Conservation (phyloP, 37 sponge, comb jelly and placozoan species). For the Mnemiopsis leidyi region DNA sequence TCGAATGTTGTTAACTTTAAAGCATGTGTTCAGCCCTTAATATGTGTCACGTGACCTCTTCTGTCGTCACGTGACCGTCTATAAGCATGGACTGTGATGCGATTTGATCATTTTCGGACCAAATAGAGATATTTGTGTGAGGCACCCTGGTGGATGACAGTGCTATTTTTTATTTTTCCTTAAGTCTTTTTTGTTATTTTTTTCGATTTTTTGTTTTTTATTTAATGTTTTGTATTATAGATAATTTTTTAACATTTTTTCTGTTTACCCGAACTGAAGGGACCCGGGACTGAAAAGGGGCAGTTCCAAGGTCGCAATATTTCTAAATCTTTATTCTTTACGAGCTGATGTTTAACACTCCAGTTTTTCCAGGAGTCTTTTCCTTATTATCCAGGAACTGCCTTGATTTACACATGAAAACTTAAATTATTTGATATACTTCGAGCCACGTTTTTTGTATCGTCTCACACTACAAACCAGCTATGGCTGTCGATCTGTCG, state of each 20-base stretch:
- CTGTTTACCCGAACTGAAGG: not conserved
- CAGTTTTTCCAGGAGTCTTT: no score
- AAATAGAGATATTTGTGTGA: not conserved
- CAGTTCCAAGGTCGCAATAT: not conserved
- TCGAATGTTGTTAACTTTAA: not conserved
- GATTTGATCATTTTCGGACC: not conserved
- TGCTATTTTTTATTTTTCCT: slow-evolving; percentile 57
- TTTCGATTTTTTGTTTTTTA: slow-evolving; percentile 67
- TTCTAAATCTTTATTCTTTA: no score
- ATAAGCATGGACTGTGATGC: no score
- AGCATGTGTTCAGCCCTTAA: not conserved
- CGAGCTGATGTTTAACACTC: no score
- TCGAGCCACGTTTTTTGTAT: slow-evolving; percentile 33
- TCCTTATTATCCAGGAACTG: not conserved
- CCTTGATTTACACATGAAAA: not conserved
- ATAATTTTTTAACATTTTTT: slow-evolving; percentile 44
- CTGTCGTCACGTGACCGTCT: no score
- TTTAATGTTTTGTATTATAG: slow-evolving; percentile 65
- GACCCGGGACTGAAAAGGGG: not conserved
- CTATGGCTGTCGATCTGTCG: no score
- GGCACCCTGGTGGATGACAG: not conserved
- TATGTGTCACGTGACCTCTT: no score
- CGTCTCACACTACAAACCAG: not conserved
- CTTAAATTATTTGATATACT: slow-evolving; percentile 60
- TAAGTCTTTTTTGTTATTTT: slow-evolving; percentile 56